Percentiles rank a stretch among this genome's conserved stretches.
phyloP scores from a whole-genome alignment of 1,140 invertebrate species.

The Temnothorax longispinosus region DNA sequence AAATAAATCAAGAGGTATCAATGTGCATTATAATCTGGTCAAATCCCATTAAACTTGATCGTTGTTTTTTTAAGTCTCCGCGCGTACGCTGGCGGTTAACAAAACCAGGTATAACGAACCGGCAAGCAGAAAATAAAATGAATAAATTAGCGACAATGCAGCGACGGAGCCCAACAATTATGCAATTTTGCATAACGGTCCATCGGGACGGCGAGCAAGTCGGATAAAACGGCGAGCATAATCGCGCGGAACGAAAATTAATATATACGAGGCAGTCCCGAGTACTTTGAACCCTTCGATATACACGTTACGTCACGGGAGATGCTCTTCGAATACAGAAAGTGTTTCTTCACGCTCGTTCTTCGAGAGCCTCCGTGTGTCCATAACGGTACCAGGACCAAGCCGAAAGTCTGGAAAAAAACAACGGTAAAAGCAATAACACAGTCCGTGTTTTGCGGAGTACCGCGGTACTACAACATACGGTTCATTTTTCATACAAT shows the following conservation, averaged over 20 bases:
- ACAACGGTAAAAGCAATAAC: slow-evolving; percentile 64
- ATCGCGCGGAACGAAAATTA: slow-evolving; percentile 58
- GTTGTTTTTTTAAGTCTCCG: slow-evolving; percentile 10
- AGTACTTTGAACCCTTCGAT: slow-evolving; percentile 63
- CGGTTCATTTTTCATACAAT: neutral
- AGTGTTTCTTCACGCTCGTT: slow-evolving; percentile 71
- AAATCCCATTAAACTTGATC: neutral
- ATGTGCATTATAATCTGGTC: neutral
- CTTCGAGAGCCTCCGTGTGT: slow-evolving; percentile 41
- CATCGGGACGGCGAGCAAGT: slow-evolving; percentile 31
- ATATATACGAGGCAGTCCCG: slow-evolving; percentile 54
- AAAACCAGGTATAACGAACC: neutral
- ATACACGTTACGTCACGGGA: slow-evolving; percentile 68
- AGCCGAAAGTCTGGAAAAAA: slow-evolving; percentile 59
- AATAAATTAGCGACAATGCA: slow-evolving; percentile 35
- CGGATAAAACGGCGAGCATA: slow-evolving; percentile 46
- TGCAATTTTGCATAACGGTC: slow-evolving; percentile 51
- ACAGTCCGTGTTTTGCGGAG: neutral
- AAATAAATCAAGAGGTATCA: slow-evolving; percentile 19
- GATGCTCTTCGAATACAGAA: slow-evolving; percentile 64
- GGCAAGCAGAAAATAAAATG: slow-evolving; percentile 5
- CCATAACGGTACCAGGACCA: slow-evolving; percentile 72
- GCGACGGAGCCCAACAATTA: slow-evolving; percentile 26
- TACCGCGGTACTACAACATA: neutral
- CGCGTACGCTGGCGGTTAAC: neutral